These are phyloP conservation scores for Acanthochromis polyacanthus DNA, from an alignment of 2,113 vertebrate species.

Conservation along the genomic window DNA sequence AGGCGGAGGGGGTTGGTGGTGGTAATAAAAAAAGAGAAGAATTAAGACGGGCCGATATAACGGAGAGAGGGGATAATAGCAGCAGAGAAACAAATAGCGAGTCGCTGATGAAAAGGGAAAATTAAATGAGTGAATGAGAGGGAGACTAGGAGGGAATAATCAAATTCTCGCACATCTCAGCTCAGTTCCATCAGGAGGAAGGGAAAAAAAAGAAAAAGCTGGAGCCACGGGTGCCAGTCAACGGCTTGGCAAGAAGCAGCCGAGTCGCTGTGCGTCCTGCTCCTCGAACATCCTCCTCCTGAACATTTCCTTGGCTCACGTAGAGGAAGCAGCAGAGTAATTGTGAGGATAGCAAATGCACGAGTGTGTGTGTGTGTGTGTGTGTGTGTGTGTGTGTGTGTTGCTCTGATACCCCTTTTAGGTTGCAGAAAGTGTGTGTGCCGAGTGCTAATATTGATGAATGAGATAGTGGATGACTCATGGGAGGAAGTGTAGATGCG, in stretches of 20 bases:
- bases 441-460: constrained; percentile 74
- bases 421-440: constrained; percentile 24
- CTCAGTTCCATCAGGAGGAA: constrained; percentile 40
- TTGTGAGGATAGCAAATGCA: constrained; percentile 44
- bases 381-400: constrained; percentile 17
- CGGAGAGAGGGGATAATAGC: constrained; percentile 36
- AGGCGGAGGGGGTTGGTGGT: background rate
- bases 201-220: background rate
- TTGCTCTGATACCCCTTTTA: constrained; percentile 26
- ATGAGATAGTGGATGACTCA: constrained; percentile 70
- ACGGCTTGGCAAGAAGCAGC: constrained; percentile 55
- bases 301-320: constrained; percentile 49
- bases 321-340: constrained; percentile 56
- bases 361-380: constrained; percentile 17
- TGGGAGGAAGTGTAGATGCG: constrained; percentile 57
- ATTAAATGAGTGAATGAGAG: constrained; percentile 57
- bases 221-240: constrained; percentile 48
- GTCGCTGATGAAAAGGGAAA: constrained; percentile 53
- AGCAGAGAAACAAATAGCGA: constrained; percentile 39
- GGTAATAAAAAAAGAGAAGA: constrained; percentile 33
- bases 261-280: constrained; percentile 51
- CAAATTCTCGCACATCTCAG: constrained; percentile 56
- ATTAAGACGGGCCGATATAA: constrained; percentile 40
- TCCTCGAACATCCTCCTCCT: constrained; percentile 46
- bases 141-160: constrained; percentile 54